Percentiles rank a stretch among this genome's conserved stretches.
These are phyloP conservation scores for Scomber colias DNA, from an alignment of 2,113 vertebrate species.

Conservation along the genomic window DNA sequence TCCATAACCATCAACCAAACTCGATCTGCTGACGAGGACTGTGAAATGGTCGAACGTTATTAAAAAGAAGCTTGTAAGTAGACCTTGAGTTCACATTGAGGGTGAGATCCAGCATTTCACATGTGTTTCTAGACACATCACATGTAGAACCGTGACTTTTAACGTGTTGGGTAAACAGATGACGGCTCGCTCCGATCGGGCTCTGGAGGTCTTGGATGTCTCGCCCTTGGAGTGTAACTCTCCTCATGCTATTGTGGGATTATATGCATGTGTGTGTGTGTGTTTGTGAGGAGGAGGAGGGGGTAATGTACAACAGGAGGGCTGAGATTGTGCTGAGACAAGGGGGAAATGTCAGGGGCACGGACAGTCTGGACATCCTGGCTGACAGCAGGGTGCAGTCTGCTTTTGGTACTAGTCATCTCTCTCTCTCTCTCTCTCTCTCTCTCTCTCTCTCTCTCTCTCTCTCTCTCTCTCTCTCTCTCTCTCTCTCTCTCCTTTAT, in stretches of 20 bases:
- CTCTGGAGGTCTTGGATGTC: slow-evolving; percentile 20
- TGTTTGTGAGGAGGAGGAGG: not conserved
- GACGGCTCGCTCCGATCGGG: too few species aligned
- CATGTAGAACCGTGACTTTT: too few species aligned
- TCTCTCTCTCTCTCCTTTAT: too few species aligned
- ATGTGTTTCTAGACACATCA: too few species aligned
- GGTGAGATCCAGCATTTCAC: too few species aligned
- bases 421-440: slow-evolving; percentile 10
- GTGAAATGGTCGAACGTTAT: too few species aligned
- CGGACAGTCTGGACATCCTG: slow-evolving; percentile 54
- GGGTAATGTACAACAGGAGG: slow-evolving; percentile 50
- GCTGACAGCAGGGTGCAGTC: slow-evolving; percentile 56
- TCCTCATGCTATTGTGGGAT: slow-evolving; percentile 15
- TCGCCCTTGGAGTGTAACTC: slow-evolving; percentile 28
- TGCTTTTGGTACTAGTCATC: slow-evolving; percentile 39
- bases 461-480: too few species aligned
- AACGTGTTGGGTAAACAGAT: too few species aligned
- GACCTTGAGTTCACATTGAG: too few species aligned
- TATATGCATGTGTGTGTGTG: not conserved
- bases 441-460: not conserved
- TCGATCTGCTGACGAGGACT: too few species aligned
- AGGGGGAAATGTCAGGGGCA: slow-evolving; percentile 50
- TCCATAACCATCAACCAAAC: too few species aligned
- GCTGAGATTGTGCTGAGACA: slow-evolving; percentile 62
- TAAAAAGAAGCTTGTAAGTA: too few species aligned